Base-by-base conservation (phyloP, 2,113 vertebrate species). In the Plecturocebus donacophilus region DNA sequence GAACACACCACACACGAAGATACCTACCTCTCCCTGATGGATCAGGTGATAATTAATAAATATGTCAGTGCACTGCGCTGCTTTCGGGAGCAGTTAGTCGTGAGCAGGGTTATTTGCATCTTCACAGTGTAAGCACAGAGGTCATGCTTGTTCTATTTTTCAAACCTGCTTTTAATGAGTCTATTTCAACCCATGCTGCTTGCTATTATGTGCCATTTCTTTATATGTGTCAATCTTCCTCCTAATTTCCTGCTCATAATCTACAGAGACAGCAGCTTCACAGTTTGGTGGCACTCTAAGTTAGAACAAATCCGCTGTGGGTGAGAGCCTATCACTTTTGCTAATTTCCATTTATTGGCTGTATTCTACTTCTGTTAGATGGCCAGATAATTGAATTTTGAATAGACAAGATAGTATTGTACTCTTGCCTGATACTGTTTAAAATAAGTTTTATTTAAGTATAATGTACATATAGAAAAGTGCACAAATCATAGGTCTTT, bases 341-440 rank as follows among this genome's bases (percentile, higher is more conserved):
- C 47, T 82, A 27, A 73, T 42, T 56, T 77, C 40, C 68, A 77
- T 14, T 27, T 76, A 40, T 35, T 66, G 38, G 40, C 27, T 56
- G 10, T 58, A 79, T 83, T 61, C 45, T 64, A 86, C 5, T 30
- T 10, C 47, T 16, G 25, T 88, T 70, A 30, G 14, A 49, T 27
- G 1, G 12, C 11, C 56, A 95, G 25, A 91, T 64, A 70, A 76
- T 9, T 87, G 61, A 83, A 79, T 82, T 93, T 76, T 95, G 32
- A 84, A 64, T 19, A 88, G 35, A 11, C 6, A 68, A 42, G 3
- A 12, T 82, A 42, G 61, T 52, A 49, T 8, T 23, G 1, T 21
- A 42, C 7, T 52, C 40, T 87, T 76, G 25, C 80, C 90, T 84
- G 52, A 25, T 75, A 68, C n/a, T 23, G 58, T 95, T 93, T 13